Evolutionary conservation across 2,888 invertebrate species (phyloP), one percentile per base, ranked within the genome.

Genomic region (Acanthosoma haemorrhoidale): DNA sequence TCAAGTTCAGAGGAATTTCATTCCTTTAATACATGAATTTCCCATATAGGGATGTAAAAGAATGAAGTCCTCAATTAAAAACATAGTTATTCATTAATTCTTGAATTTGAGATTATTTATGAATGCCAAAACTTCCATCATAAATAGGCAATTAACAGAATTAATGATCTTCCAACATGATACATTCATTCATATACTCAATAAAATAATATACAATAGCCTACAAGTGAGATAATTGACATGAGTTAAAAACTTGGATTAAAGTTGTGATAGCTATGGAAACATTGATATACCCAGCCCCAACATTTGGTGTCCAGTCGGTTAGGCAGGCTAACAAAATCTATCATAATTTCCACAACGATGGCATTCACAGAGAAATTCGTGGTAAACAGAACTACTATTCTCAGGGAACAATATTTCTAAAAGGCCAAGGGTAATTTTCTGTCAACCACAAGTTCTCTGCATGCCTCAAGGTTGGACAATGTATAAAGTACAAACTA

Each of bases 271-370:
- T 57, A 51, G 67, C 57, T 67, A 67, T 67, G 18, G 15, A 36
- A 57, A 34, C 21, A 9, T 2, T 15, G n/a, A 18, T 13, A 36
- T 32, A 36, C 59, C 69, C 61, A 61, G 59, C 69, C 69, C 69
- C 59, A 57, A 41, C 32, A 31, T 29, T 69, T 69, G 69, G 69
- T 69, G 69, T 69, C 69, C 69, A 39, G 34, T 60, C 39, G 57
- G 41, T 69, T 69, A 69, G 69, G 69, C 69, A 69, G 69, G 58
- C 70, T 70, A 70, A 70, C 70, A 43, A 70, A 70, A 63, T 59
- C 68, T 68, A 68, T 68, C 39, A 38, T 68, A 68, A 51, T 68
- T 68, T 67, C 57, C 43, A 51, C 43, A 67, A 57, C n/a, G n/a
- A 32, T 51, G 67, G 67, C 67, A 67, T 43, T 36, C 13, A 21